Evolutionary conservation across 2,888 invertebrate species (phyloP).

Genomic region (Seira musarum): DNA sequence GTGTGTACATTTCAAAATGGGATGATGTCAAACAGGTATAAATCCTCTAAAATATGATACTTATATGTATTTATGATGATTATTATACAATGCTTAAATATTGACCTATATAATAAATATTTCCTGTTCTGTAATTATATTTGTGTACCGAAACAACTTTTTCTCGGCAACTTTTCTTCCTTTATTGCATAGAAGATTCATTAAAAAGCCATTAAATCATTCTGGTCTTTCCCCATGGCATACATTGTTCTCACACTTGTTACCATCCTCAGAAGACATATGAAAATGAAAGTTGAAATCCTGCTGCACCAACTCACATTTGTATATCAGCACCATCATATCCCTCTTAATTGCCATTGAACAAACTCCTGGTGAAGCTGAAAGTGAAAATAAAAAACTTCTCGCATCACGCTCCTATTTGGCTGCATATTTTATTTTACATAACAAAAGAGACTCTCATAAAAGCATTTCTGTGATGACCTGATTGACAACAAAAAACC

Average conservation of each 20-base stretch:
- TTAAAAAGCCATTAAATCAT: no score
- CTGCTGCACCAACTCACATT: not conserved
- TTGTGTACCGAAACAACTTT: not conserved
- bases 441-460: slow-evolving; percentile 1
- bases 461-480: not conserved
- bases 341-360: no score
- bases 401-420: not conserved
- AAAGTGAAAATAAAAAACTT: not conserved
- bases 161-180: not conserved
- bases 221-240: no score
- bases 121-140: slow-evolving; percentile 43
- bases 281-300: not conserved
- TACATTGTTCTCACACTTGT: no score
- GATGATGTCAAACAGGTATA: slow-evolving; percentile 4
- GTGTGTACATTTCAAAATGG: not conserved
- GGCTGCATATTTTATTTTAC: not conserved
- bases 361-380: not conserved
- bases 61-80: slow-evolving; percentile 36
- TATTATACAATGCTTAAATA: slow-evolving; percentile 18
- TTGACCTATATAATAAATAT: slow-evolving; percentile 34
- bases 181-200: not conserved
- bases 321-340: not conserved
- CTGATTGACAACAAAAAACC: slow-evolving; percentile 7
- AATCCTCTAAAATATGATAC: not conserved
- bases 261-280: not conserved